phyloP scores from a whole-genome alignment of 1,140 invertebrate genomes.

The Drosophila tani region DNA sequence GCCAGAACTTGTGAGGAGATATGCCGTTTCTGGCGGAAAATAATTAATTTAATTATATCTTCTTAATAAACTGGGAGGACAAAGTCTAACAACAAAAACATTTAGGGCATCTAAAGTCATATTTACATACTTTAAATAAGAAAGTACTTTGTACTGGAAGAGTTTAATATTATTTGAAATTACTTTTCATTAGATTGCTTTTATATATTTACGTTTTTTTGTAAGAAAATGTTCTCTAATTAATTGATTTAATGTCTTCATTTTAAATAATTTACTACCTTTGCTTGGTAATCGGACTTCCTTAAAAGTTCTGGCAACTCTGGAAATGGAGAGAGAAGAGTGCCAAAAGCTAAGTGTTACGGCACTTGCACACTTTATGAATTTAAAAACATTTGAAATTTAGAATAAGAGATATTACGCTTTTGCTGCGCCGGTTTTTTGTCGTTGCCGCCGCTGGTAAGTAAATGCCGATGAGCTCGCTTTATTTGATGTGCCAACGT shows the following conservation, averaged over 20 bases:
- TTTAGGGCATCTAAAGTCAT: background rate
- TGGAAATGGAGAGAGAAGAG: no score
- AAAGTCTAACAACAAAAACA: background rate
- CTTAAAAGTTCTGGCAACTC: conserved; percentile 1
- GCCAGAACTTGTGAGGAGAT: background rate
- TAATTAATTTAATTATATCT: background rate
- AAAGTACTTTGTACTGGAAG: no score
- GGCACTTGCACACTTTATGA: background rate
- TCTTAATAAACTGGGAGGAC: background rate
- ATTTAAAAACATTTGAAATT: conserved; percentile 5
- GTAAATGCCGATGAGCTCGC: conserved; percentile 79
- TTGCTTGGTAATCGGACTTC: background rate
- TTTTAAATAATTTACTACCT: no score
- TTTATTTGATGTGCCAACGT: conserved; percentile 77
- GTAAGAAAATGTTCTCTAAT: no score
- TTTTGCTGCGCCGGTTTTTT: conserved; percentile 59
- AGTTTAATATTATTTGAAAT: no score
- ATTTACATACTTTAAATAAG: background rate
- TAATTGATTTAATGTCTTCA: no score
- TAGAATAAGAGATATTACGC: conserved; percentile 34
- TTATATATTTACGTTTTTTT: no score
- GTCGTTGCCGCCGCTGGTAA: conserved; percentile 76
- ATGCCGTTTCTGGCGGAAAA: background rate
- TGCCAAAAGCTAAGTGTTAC: conserved; percentile 12
- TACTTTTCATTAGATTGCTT: no score